Evolutionary conservation across 1,140 invertebrate genomes (phyloP), one percentile per base, ranked within the genome.

Genomic region (Aradophagus sp.): DNA sequence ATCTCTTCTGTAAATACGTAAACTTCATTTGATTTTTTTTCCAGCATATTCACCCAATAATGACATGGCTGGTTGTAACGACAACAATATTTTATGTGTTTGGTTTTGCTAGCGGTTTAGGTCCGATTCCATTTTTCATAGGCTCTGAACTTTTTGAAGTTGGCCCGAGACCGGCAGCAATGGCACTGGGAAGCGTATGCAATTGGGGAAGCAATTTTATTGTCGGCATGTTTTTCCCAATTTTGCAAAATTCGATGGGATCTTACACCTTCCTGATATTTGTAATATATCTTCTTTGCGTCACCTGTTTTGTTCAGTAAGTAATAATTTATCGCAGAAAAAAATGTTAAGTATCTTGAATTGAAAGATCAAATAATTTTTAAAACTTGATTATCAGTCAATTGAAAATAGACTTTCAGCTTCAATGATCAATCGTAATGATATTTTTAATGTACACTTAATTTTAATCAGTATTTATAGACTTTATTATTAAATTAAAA

Each of bases 191-290:
- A 10, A 95, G 94, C 53, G 87, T 96, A 67, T 89, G 91, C 19
- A 98, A 97, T 82, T 97, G 96, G 96, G 87, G 89, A 1, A 93
- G 92, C 20, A 97, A 97, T 84, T 96, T 97, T 79, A 76, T 94
- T n/a, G 91, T 97, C 56, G 95, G 92, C 13, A 91, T 95, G 87
- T 13, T 95, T 97, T 85, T 92, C 8, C 29, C 91, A 11, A 82
- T 84, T 2, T 76, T 96, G 48, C 86, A 92, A 66, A 79, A 74
- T 8, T 41, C 76, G 10, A 88, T 93, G 32, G 91, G 91, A 2
- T 80, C 91, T 7, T 90, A 89, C 58, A 91, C 90, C 1, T 95
- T 94, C 77, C 80, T 93, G 7, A 83, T 93, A 26, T 94, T 94
- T 83, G 87, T 89, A 1, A 62, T 77, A 0, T 83, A 87, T 35